Conservation (phyloP, 2,113 vertebrate genomes). For the Malurus cyaneus region DNA sequence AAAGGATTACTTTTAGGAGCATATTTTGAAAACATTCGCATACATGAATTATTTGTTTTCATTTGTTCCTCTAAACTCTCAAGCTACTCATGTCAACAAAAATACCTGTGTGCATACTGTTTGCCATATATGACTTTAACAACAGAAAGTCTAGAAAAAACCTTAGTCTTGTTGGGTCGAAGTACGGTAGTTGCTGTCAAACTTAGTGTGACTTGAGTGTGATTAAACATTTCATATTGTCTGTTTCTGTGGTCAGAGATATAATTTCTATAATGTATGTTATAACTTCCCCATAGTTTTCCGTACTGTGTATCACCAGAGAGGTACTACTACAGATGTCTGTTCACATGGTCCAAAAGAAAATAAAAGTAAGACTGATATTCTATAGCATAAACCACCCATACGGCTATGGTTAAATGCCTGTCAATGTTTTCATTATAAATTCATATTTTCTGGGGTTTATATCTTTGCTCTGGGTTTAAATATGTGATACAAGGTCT, state of each 20-base stretch:
- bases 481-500: not conserved
- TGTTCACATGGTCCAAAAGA: not conserved
- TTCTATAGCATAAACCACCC: not conserved
- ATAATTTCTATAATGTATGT: not conserved
- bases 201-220: not conserved
- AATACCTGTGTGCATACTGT: not conserved
- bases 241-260: not conserved
- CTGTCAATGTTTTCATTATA: conserved; percentile 15
- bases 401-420: not conserved
- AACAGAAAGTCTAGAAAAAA: not conserved
- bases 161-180: not conserved
- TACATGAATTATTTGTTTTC: not conserved
- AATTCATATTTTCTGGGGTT: conserved; percentile 32
- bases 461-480: conserved; percentile 3
- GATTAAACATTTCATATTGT: not conserved
- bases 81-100: not conserved
- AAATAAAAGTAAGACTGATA: conserved; percentile 32
- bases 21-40: not conserved
- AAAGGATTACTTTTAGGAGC: not conserved
- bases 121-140: not conserved
- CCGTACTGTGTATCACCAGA: not conserved
- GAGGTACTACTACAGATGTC: not conserved
- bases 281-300: conserved; percentile 16
- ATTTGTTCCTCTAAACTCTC: not conserved
- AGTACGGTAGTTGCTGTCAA: not conserved